Conservation (phyloP, 2,888 invertebrate species). For the Choreutis nemorana region DNA sequence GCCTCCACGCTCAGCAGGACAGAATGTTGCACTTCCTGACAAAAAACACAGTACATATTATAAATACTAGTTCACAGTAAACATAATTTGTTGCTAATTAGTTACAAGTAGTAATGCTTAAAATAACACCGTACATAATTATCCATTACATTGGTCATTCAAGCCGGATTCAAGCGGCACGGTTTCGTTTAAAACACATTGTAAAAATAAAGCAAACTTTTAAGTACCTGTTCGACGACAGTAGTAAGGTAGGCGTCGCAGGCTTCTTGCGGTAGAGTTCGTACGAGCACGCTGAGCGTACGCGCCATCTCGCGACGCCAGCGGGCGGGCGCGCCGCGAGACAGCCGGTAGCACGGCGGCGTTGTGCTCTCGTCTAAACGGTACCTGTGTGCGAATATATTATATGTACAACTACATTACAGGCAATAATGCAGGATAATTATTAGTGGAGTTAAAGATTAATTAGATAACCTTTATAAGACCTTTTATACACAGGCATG, state of each 20-base stretch:
- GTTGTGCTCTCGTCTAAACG: conserved; percentile 72
- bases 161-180: too few relatives aligned
- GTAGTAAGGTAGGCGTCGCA: conserved; percentile 83
- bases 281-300: conserved; percentile 73
- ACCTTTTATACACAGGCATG: too few relatives aligned
- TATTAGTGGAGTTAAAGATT: too few relatives aligned
- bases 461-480: too few relatives aligned
- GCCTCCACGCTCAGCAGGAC: conserved; percentile 82
- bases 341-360: conserved; percentile 80
- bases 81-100: too few relatives aligned
- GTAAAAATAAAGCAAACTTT: neutral
- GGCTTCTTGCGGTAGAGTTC: conserved; percentile 77
- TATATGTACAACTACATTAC: too few relatives aligned
- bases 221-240: conserved; percentile 75
- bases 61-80: too few relatives aligned
- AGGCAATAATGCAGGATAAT: too few relatives aligned
- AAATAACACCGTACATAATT: too few relatives aligned
- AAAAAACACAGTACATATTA: too few relatives aligned
- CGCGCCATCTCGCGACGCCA: conserved; percentile 65
- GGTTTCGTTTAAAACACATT: neutral
- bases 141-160: too few relatives aligned
- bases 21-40: conserved; percentile 80
- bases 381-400: conserved; percentile 57
- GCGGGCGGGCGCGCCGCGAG: conserved; percentile 61
- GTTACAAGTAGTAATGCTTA: too few relatives aligned